These are phyloP conservation scores for Paracentrotus lividus DNA, from an alignment of 53 echinoderm and acorn worm genomes.

Conservation along the genomic window DNA sequence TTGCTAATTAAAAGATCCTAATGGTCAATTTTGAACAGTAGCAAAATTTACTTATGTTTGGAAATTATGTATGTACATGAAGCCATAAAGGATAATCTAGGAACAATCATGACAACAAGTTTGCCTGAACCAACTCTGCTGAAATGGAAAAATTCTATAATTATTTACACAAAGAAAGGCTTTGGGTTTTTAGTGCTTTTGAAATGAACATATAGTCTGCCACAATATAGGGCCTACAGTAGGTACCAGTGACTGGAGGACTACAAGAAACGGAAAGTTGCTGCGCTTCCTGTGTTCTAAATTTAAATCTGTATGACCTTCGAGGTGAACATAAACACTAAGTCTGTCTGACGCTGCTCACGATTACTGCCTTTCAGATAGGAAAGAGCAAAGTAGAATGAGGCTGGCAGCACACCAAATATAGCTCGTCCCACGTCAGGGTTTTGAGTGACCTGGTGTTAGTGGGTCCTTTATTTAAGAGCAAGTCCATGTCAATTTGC, in stretches of 20 bases:
- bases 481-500: too few species aligned
- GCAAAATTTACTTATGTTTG: too few species aligned
- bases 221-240: neutral
- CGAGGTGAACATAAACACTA: conserved; percentile 58
- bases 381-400: neutral
- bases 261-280: conserved; percentile 54
- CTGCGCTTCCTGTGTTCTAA: conserved; percentile 65
- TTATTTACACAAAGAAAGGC: too few species aligned
- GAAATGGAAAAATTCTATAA: neutral
- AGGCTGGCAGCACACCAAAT: conserved; percentile 21
- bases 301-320: conserved; percentile 60
- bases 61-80: too few species aligned
- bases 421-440: conserved; percentile 27
- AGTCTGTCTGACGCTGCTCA: conserved; percentile 46
- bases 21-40: too few species aligned
- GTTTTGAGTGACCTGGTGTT: neutral
- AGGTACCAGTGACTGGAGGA: neutral
- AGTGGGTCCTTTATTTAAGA: neutral
- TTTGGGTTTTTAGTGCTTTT: too few species aligned
- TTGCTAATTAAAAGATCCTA: too few species aligned
- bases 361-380: neutral
- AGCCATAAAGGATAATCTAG: too few species aligned
- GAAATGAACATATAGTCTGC: neutral
- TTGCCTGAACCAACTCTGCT: neutral
- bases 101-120: too few species aligned